A percentile compares a stretch with the other conserved stretches of the same genome.
Evolutionary conservation across 1,140 invertebrate genomes (phyloP).

Genomic region (Colletes gigas): DNA sequence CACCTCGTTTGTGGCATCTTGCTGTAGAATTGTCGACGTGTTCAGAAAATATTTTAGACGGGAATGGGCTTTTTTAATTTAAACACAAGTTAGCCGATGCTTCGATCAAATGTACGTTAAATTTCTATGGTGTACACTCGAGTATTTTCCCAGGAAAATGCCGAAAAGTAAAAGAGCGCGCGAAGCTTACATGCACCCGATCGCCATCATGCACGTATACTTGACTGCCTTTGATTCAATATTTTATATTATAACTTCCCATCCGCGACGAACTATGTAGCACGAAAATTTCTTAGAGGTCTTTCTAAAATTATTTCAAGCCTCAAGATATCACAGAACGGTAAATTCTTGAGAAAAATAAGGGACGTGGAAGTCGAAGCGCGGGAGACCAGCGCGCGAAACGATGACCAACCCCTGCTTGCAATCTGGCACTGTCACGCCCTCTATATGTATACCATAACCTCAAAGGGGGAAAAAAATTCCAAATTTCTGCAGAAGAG

Average conservation of each 20-base stretch:
- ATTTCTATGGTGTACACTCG: conserved; percentile 19
- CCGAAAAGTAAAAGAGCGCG: conserved; percentile 61
- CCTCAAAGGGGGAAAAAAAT: conserved; percentile 67
- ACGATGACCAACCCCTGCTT: conserved; percentile 76
- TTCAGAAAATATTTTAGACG: conserved; percentile 56
- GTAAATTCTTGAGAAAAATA: conserved; percentile 62
- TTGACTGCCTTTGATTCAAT: conserved; percentile 50
- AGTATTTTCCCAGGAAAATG: conserved; percentile 49
- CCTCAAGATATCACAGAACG: conserved; percentile 11
- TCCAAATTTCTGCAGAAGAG: neutral
- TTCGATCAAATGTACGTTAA: neutral
- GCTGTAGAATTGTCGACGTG: conserved; percentile 70
- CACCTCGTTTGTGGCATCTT: conserved; percentile 79
- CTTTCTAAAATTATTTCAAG: conserved; percentile 8
- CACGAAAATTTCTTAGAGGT: conserved; percentile 40
- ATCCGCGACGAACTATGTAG: neutral
- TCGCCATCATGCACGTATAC: conserved; percentile 74
- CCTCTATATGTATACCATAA: conserved; percentile 79
- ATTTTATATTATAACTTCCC: conserved; percentile 43
- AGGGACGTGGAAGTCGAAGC: conserved; percentile 66
- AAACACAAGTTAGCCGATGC: neutral
- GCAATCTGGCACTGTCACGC: conserved; percentile 71
- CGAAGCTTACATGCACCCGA: conserved; percentile 62
- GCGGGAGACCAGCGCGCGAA: conserved; percentile 80
- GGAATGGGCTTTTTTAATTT: conserved; percentile 35